These are phyloP conservation scores for Branchipolynoe longqiensis DNA, from an alignment of 2,888 invertebrate genomes.

Conservation along the genomic window DNA sequence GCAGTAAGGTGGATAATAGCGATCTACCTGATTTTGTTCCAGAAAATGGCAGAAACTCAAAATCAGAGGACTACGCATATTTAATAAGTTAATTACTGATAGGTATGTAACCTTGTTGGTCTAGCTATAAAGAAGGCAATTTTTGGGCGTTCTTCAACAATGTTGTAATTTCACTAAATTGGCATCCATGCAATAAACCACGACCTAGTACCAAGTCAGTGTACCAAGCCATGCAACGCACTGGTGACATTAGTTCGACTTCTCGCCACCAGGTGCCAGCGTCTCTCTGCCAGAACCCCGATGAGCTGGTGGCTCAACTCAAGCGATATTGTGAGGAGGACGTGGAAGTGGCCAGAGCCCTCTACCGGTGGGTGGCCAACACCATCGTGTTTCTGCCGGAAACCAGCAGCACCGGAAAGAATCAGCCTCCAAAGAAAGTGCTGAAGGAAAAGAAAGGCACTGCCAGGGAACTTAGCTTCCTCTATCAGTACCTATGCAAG, in stretches of 20 bases:
- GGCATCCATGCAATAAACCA: too few relatives aligned
- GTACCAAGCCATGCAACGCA: too few relatives aligned
- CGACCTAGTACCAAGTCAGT: too few relatives aligned
- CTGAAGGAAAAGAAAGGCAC: not conserved
- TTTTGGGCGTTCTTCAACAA: not conserved
- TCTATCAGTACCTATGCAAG: slow-evolving; percentile 27
- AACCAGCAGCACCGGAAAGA: not conserved
- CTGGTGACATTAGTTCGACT: not conserved
- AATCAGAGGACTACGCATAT: too few relatives aligned
- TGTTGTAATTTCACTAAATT: not conserved
- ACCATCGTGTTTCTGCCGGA: not conserved
- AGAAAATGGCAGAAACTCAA: too few relatives aligned
- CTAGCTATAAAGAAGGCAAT: not conserved
- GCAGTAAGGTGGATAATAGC: too few relatives aligned
- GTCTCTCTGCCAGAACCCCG: not conserved
- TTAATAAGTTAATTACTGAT: too few relatives aligned
- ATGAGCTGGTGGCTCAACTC: not conserved
- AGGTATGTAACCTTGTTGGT: too few relatives aligned
- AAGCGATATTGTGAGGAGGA: slow-evolving; percentile 41
- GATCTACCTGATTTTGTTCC: too few relatives aligned
- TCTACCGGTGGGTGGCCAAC: slow-evolving; percentile 12
- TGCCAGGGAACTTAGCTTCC: not conserved
- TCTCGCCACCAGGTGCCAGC: not conserved
- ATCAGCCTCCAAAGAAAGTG: not conserved
- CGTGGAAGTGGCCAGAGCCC: slow-evolving; percentile 15